These are phyloP conservation scores for Pegoplata infirma DNA, from an alignment of 2,888 invertebrate species.

Conservation along the genomic window DNA sequence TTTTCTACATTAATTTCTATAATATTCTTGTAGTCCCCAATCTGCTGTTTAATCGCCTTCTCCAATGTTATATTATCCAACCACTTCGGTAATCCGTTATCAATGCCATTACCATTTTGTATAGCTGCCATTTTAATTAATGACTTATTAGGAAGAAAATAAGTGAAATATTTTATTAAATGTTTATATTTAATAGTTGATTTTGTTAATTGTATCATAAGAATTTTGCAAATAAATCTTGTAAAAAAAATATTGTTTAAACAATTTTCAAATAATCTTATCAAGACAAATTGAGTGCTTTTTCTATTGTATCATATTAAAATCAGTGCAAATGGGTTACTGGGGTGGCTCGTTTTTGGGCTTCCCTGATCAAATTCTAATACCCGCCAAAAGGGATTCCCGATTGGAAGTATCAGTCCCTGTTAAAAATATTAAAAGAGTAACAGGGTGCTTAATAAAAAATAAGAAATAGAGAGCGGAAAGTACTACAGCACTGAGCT, in stretches of 20 bases:
- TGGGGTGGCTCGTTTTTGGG: too few relatives aligned
- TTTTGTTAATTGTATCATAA: too few relatives aligned
- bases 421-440: too few relatives aligned
- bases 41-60: conserved; percentile 67
- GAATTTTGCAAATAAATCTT: neutral
- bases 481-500: too few relatives aligned
- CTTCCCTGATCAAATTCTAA: too few relatives aligned
- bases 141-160: neutral
- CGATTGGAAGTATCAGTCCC: too few relatives aligned
- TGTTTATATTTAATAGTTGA: too few relatives aligned
- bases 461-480: too few relatives aligned
- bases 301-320: too few relatives aligned
- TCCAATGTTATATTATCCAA: conserved; percentile 67
- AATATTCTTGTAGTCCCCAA: conserved; percentile 69
- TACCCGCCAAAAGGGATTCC: too few relatives aligned
- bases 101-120: neutral
- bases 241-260: neutral
- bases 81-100: conserved; percentile 66
- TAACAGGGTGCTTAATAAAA: too few relatives aligned
- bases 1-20: conserved; percentile 61
- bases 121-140: conserved; percentile 24
- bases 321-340: too few relatives aligned
- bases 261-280: conserved; percentile 6
- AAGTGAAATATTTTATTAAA: neutral
- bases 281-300: conserved; percentile 9